A percentile compares a stretch with the other conserved stretches of the same genome.
Conservation (phyloP, 2,888 invertebrate species). For the Argynnis bischoffii region DNA sequence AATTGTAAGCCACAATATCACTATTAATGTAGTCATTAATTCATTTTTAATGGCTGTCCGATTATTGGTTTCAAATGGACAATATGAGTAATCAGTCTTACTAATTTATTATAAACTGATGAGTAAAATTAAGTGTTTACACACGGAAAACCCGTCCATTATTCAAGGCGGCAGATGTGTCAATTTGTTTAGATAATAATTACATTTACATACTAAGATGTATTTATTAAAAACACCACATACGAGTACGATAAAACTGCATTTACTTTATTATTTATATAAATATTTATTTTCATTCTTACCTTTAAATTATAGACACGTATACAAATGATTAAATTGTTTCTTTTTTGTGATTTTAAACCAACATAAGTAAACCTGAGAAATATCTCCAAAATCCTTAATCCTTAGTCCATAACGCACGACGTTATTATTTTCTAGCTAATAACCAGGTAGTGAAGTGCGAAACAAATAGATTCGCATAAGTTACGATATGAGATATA, state of each 20-base stretch:
- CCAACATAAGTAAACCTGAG: too few species aligned
- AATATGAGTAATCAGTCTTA: slow-evolving; percentile 17
- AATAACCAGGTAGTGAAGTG: too few species aligned
- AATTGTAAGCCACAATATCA: slow-evolving; percentile 4
- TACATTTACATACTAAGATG: neutral
- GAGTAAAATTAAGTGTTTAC: slow-evolving; percentile 15
- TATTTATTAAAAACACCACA: neutral
- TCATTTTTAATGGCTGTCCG: slow-evolving; percentile 28
- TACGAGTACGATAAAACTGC: neutral
- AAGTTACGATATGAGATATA: too few species aligned
- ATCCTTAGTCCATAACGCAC: too few species aligned
- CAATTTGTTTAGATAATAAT: slow-evolving; percentile 3
- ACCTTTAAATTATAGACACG: too few species aligned
- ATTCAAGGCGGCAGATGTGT: slow-evolving; percentile 6
- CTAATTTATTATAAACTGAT: slow-evolving; percentile 19
- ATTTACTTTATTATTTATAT: too few species aligned
- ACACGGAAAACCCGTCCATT: slow-evolving; percentile 20
- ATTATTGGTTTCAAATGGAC: slow-evolving; percentile 7
- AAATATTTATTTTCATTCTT: too few species aligned
- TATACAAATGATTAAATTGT: too few species aligned
- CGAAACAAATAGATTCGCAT: too few species aligned
- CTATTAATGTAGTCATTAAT: slow-evolving; percentile 19
- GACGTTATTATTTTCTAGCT: too few species aligned
- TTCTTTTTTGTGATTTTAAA: too few species aligned
- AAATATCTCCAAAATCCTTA: too few species aligned